phyloP scores from a whole-genome alignment of 2,888 invertebrate species.

The Smittia aterrima region DNA sequence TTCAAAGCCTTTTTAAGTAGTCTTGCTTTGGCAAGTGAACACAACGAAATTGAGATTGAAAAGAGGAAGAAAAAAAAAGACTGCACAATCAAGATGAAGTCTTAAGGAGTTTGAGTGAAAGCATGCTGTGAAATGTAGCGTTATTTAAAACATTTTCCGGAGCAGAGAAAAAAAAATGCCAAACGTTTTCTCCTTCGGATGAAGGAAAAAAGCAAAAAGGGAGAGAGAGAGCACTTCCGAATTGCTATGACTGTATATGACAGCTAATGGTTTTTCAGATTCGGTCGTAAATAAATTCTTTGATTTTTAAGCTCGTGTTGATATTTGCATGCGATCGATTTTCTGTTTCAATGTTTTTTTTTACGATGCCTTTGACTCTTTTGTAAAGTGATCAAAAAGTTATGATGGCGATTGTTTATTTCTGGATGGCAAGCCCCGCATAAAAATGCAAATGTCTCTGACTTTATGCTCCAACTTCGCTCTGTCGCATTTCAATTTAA shows the following conservation, averaged over 20 bases:
- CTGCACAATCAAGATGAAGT: constrained; percentile 3
- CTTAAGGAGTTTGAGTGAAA: neutral
- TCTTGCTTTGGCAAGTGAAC: no score
- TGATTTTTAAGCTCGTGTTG: no score
- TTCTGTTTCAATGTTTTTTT: no score
- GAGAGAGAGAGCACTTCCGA: constrained; percentile 25
- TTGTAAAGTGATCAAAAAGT: no score
- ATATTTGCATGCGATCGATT: no score
- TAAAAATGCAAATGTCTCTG: no score
- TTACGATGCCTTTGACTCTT: no score
- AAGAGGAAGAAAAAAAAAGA: neutral
- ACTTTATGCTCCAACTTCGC: neutral
- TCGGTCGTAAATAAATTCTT: no score
- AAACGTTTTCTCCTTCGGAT: neutral
- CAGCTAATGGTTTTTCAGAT: constrained; percentile 8
- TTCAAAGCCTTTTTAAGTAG: no score
- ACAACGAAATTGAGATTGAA: neutral
- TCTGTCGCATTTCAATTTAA: neutral
- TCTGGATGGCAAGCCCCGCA: no score
- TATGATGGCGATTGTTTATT: no score
- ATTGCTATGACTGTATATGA: neutral
- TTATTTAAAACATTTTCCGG: constrained; percentile 37
- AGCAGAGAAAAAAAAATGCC: neutral
- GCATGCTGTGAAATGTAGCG: constrained; percentile 37
- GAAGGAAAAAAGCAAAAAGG: neutral